A percentile compares a stretch with the other conserved stretches of the same genome.
phyloP scores from a whole-genome alignment of 2,888 invertebrate species.

The Lacanobia oleracea region DNA sequence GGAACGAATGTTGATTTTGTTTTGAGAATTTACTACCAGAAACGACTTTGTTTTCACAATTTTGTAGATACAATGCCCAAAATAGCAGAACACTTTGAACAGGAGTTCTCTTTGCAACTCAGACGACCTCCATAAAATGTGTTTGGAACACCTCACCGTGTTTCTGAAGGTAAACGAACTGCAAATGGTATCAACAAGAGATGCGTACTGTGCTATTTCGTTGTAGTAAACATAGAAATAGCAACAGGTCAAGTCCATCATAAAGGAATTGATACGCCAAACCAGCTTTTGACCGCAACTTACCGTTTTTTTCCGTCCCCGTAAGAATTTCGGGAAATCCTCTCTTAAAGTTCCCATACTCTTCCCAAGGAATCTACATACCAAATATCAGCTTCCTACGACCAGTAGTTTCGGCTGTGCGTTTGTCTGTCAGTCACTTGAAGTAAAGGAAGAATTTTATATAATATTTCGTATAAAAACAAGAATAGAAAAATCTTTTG shows the following conservation, averaged over 20 bases:
- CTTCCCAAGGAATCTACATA: too few species aligned
- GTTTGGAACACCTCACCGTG: constrained; percentile 31
- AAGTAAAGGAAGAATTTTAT: too few species aligned
- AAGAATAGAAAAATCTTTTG: background rate
- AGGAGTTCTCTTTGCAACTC: constrained; percentile 7
- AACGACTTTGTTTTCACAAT: constrained; percentile 17
- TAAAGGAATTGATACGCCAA: background rate
- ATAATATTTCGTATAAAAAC: background rate
- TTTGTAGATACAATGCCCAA: constrained; percentile 7
- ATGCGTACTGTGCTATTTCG: background rate
- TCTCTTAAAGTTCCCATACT: too few species aligned
- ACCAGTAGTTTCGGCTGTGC: too few species aligned
- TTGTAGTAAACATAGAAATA: constrained; percentile 19
- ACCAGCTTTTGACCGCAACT: too few species aligned
- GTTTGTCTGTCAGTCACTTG: too few species aligned
- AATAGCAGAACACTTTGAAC: constrained; percentile 20
- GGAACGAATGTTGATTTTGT: constrained; percentile 16
- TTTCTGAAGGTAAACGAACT: constrained; percentile 47
- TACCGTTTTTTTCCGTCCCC: too few species aligned
- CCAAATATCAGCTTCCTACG: too few species aligned
- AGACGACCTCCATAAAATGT: constrained; percentile 43
- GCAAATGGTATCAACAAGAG: constrained; percentile 45
- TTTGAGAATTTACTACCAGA: constrained; percentile 5
- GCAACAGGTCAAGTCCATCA: constrained; percentile 19
- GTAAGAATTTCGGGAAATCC: too few species aligned